These are phyloP conservation scores for Hydriomena furcata DNA, from an alignment of 2,888 invertebrate species.

Conservation along the genomic window DNA sequence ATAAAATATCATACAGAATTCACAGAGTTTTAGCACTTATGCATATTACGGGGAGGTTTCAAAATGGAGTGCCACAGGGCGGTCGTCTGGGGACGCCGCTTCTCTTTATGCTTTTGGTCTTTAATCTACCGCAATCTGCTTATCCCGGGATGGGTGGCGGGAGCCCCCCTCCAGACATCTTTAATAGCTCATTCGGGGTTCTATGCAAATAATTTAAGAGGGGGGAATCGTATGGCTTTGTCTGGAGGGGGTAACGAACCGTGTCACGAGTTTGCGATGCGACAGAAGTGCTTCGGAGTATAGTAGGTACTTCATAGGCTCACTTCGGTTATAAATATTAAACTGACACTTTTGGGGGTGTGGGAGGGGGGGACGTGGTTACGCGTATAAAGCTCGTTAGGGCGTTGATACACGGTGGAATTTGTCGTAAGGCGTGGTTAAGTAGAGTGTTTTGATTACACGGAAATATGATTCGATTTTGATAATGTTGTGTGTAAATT, in stretches of 20 bases:
- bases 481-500: slow-evolving; percentile 12
- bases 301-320: slow-evolving; percentile 63
- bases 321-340: slow-evolving; percentile 74
- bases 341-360: slow-evolving; percentile 56
- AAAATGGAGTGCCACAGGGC: slow-evolving; percentile 63
- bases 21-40: slow-evolving; percentile 70
- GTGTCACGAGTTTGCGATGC: slow-evolving; percentile 74
- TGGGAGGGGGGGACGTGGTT: slow-evolving; percentile 52
- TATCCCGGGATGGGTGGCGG: slow-evolving; percentile 68
- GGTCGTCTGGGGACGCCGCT: slow-evolving; percentile 51
- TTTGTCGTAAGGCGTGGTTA: slow-evolving; percentile 50
- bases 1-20: slow-evolving; percentile 65
- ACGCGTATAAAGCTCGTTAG: slow-evolving; percentile 67
- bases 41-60: slow-evolving; percentile 63
- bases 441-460: slow-evolving; percentile 28
- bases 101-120: slow-evolving; percentile 78
- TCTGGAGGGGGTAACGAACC: slow-evolving; percentile 79
- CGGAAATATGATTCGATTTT: slow-evolving; percentile 25
- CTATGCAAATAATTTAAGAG: slow-evolving; percentile 82
- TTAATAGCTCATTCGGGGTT: slow-evolving; percentile 83
- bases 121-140: slow-evolving; percentile 84
- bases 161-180: slow-evolving; percentile 68
- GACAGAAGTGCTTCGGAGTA: slow-evolving; percentile 68
- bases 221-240: slow-evolving; percentile 80
- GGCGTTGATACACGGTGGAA: slow-evolving; percentile 52